A percentile compares a stretch with the other conserved stretches of the same genome.
Evolutionary conservation across 2,113 vertebrate genomes (phyloP).

Genomic region (Spea bombifrons): DNA sequence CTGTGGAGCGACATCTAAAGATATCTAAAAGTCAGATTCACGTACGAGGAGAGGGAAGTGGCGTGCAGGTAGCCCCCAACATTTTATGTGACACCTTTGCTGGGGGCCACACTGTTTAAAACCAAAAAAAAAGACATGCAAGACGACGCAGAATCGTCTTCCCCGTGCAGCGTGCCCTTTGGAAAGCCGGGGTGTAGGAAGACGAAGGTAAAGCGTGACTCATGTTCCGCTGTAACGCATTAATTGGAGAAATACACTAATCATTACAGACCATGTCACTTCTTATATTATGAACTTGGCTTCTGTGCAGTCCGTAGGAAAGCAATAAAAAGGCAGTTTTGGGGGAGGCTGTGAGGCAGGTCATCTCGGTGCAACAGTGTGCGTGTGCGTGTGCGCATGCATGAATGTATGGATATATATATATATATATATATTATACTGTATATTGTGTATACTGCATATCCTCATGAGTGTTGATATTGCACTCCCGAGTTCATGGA

Average conservation of each 20-base stretch:
- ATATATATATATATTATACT: too few relatives aligned
- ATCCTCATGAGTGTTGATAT: background rate
- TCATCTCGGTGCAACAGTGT: background rate
- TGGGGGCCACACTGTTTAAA: too few relatives aligned
- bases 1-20: too few relatives aligned
- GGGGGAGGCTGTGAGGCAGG: background rate
- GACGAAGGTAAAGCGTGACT: background rate
- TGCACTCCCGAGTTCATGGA: background rate
- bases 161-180: conserved; percentile 5
- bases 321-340: conserved; percentile 8
- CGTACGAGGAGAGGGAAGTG: too few relatives aligned
- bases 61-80: too few relatives aligned
- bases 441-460: too few relatives aligned
- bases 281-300: conserved; percentile 12
- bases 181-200: background rate
- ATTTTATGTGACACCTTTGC: too few relatives aligned
- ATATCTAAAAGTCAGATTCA: too few relatives aligned
- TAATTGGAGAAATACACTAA: conserved; percentile 34
- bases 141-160: background rate
- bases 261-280: conserved; percentile 29
- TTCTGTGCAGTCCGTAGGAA: conserved; percentile 14
- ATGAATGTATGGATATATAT: too few relatives aligned
- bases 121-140: too few relatives aligned
- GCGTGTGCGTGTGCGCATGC: too few relatives aligned
- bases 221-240: conserved; percentile 4